Conservation (phyloP, 2,797 vertebrate species). For the Danio aesculapii region DNA sequence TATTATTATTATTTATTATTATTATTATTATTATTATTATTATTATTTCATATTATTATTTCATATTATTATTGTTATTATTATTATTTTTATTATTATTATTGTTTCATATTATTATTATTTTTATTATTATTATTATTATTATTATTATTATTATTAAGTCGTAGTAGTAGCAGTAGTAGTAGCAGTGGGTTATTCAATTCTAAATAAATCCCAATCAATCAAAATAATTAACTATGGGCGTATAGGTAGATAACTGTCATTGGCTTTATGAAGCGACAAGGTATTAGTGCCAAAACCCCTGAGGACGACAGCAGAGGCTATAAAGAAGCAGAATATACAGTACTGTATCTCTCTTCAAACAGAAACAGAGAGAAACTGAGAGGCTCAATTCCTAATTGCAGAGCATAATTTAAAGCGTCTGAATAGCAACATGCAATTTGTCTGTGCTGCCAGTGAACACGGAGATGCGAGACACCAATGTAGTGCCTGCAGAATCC, state of each 20-base stretch:
- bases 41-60: too few species aligned
- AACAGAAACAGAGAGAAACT: conserved; percentile 11
- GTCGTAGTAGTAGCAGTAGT: too few species aligned
- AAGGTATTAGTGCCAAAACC: conserved; percentile 38
- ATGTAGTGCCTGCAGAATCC: conserved; percentile 45
- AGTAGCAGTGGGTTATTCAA: conserved; percentile 15
- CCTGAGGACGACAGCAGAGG: conserved; percentile 24
- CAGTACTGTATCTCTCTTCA: conserved; percentile 12
- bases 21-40: too few species aligned
- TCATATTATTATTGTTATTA: too few species aligned
- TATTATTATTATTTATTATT: too few species aligned
- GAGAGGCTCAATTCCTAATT: conserved; percentile 39
- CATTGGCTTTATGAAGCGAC: conserved; percentile 39
- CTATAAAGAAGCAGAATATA: conserved; percentile 49
- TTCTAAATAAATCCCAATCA: conserved; percentile 43
- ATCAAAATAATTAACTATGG: conserved; percentile 33
- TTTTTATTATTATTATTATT: too few species aligned
- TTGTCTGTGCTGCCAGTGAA: conserved; percentile 51
- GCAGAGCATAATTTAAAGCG: conserved; percentile 53
- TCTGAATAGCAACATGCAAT: conserved; percentile 53
- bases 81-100: too few species aligned
- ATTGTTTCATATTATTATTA: too few species aligned
- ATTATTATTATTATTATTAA: too few species aligned
- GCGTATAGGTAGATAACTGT: neutral
- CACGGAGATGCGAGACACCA: conserved; percentile 44